These are phyloP conservation scores for Seriola dumerili DNA, from an alignment of 2,113 vertebrate genomes.

Conservation along the genomic window DNA sequence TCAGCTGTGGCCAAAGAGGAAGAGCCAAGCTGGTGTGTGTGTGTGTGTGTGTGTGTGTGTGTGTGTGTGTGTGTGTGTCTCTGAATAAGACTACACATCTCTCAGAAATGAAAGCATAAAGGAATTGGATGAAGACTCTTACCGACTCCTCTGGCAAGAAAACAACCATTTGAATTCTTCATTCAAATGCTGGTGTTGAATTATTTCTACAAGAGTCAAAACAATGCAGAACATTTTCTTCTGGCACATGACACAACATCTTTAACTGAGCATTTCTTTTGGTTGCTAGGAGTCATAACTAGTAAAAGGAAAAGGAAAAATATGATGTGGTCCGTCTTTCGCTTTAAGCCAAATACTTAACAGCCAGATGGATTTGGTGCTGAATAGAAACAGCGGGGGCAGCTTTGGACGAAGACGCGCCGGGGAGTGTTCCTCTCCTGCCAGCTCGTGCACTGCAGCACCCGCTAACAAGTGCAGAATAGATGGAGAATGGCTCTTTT, in stretches of 20 bases:
- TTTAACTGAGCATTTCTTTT: conserved; percentile 6
- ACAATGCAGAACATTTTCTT: conserved; percentile 24
- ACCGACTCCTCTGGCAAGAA: conserved; percentile 15
- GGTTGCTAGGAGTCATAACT: conserved; percentile 35
- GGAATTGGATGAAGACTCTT: conserved; percentile 20
- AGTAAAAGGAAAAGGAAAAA: conserved; percentile 50
- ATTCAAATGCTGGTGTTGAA: conserved; percentile 24
- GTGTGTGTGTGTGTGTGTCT: conserved; percentile 14
- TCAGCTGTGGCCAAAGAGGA: conserved; percentile 66
- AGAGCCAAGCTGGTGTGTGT: conserved; percentile 65
- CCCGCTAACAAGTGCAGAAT: conserved; percentile 74
- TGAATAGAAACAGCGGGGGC: conserved; percentile 82
- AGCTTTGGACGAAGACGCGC: conserved; percentile 69
- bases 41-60: conserved; percentile 36
- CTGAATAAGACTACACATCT: conserved; percentile 32
- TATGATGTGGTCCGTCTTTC: conserved; percentile 63
- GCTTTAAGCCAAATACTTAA: conserved; percentile 75
- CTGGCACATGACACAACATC: neutral
- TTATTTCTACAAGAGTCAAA: conserved; percentile 20
- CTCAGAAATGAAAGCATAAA: conserved; percentile 33
- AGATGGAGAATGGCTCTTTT: conserved; percentile 80
- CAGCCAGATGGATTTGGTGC: conserved; percentile 75
- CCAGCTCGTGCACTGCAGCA: conserved; percentile 74
- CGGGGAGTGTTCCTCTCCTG: conserved; percentile 75
- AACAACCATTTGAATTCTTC: conserved; percentile 6